A percentile compares a stretch with the other conserved stretches of the same genome.
These are phyloP conservation scores for Sylvicola cinctus DNA, from an alignment of 2,888 invertebrate species.

Conservation along the genomic window DNA sequence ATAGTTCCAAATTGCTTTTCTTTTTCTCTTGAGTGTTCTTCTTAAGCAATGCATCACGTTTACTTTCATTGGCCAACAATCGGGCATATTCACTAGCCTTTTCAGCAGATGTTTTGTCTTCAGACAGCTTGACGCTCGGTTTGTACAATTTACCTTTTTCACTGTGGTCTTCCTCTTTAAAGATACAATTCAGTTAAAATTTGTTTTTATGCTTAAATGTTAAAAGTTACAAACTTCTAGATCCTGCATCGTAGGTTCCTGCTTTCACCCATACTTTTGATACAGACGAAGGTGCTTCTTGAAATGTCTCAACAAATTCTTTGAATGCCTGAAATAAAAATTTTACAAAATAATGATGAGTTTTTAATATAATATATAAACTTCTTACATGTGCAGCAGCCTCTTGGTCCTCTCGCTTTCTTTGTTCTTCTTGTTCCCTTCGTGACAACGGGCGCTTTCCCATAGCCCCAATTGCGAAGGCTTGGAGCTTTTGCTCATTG, in stretches of 20 bases:
- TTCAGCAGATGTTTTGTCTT: slow-evolving; percentile 39
- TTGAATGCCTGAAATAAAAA: slow-evolving; percentile 53
- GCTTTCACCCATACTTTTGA: slow-evolving; percentile 96
- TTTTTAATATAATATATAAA: slow-evolving; percentile 6
- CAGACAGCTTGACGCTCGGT: slow-evolving; percentile 58
- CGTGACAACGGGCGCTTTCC: slow-evolving; percentile 53
- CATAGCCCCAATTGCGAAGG: slow-evolving; percentile 55
- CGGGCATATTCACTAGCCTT: slow-evolving; percentile 48
- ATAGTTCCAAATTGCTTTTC: slow-evolving; percentile 91
- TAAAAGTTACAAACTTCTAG: slow-evolving; percentile 47
- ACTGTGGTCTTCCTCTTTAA: slow-evolving; percentile 63
- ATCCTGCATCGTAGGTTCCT: slow-evolving; percentile 89
- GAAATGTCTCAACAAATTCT: slow-evolving; percentile 94
- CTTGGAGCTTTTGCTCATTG: slow-evolving; percentile 52
- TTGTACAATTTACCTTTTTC: slow-evolving; percentile 86
- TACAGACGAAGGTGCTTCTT: slow-evolving; percentile 59
- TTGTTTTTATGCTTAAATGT: slow-evolving; percentile 1
- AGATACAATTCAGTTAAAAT: slow-evolving; percentile 7
- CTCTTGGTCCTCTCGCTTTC: slow-evolving; percentile 73
- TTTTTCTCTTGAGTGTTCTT: slow-evolving; percentile 70
- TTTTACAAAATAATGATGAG: slow-evolving; percentile 1
- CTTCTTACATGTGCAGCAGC: slow-evolving; percentile 68
- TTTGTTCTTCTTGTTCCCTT: slow-evolving; percentile 63
- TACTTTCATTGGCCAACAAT: slow-evolving; percentile 36
- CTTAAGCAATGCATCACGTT: slow-evolving; percentile 37